Percentiles rank a stretch among this genome's conserved stretches.
These are phyloP conservation scores for Elmis aenea DNA, from an alignment of 2,888 invertebrate genomes.

Conservation along the genomic window DNA sequence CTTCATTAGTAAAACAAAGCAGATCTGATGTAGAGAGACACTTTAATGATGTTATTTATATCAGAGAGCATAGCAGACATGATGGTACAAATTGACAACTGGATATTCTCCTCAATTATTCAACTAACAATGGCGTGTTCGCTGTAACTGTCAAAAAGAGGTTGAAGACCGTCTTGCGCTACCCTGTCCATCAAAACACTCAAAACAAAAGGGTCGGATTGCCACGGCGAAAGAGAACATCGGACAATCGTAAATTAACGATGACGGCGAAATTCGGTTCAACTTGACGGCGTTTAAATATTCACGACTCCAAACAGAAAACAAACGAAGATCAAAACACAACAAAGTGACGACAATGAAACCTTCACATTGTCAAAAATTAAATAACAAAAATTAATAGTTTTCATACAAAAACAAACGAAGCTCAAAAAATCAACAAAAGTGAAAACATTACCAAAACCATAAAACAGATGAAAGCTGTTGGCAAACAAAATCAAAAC, in stretches of 20 bases:
- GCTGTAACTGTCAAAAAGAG: slow-evolving; percentile 23
- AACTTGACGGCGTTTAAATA: no score
- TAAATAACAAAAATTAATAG: slow-evolving; percentile 1
- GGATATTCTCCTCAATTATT: slow-evolving; percentile 38
- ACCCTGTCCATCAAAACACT: slow-evolving; percentile 23
- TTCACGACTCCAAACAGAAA: no score
- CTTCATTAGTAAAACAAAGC: slow-evolving; percentile 37
- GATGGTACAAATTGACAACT: slow-evolving; percentile 39
- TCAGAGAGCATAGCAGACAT: slow-evolving; percentile 33
- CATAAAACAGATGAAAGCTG: no score
- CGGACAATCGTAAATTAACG: no score
- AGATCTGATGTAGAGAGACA: slow-evolving; percentile 33
- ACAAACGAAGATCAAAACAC: no score
- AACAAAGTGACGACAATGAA: no score
- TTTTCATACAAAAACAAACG: no score
- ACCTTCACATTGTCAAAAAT: slow-evolving; percentile 5
- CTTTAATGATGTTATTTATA: slow-evolving; percentile 41
- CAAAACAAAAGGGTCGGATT: slow-evolving; percentile 22
- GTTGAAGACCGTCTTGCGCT: slow-evolving; percentile 18
- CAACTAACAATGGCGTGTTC: slow-evolving; percentile 25
- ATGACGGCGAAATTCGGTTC: no score
- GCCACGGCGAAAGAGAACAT: no score
- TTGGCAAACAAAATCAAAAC: no score
- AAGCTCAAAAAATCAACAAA: no score
- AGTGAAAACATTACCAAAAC: no score